These are phyloP conservation scores for Syngnathus acus DNA, from an alignment of 2,797 vertebrate species.

Conservation along the genomic window DNA sequence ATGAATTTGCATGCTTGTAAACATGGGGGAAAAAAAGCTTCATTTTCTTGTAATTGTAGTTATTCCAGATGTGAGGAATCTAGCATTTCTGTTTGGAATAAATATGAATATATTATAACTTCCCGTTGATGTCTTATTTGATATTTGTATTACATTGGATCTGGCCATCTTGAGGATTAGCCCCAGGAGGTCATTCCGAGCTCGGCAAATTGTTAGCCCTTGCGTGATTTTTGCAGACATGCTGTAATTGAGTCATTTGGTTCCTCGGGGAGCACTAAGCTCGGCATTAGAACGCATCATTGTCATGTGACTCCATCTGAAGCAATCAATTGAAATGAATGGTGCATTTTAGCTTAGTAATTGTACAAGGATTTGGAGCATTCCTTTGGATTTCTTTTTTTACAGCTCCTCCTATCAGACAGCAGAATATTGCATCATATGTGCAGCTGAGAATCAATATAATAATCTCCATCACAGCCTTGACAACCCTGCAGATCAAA, in stretches of 20 bases:
- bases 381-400: not conserved
- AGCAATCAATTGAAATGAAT: conserved; percentile 37
- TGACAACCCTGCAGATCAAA: conserved; percentile 19
- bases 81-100: too few relatives aligned
- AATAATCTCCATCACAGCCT: conserved; percentile 6
- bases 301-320: conserved; percentile 30
- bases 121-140: not conserved
- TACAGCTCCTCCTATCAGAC: too few relatives aligned
- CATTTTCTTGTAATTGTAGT: not conserved
- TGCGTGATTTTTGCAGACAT: conserved; percentile 32
- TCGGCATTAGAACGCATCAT: conserved; percentile 39
- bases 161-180: conserved; percentile 4
- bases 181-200: conserved; percentile 4
- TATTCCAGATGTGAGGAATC: not conserved
- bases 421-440: not conserved
- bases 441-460: conserved; percentile 18
- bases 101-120: too few relatives aligned
- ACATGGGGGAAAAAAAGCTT: not conserved
- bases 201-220: conserved; percentile 17
- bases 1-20: not conserved
- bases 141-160: not conserved
- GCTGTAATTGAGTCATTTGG: conserved; percentile 35
- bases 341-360: conserved; percentile 2
- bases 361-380: not conserved
- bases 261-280: conserved; percentile 33